Percentiles rank a stretch among this genome's conserved stretches.
Evolutionary conservation across 1,140 invertebrate species (phyloP).

Genomic region (Heliconius eleuchia): DNA sequence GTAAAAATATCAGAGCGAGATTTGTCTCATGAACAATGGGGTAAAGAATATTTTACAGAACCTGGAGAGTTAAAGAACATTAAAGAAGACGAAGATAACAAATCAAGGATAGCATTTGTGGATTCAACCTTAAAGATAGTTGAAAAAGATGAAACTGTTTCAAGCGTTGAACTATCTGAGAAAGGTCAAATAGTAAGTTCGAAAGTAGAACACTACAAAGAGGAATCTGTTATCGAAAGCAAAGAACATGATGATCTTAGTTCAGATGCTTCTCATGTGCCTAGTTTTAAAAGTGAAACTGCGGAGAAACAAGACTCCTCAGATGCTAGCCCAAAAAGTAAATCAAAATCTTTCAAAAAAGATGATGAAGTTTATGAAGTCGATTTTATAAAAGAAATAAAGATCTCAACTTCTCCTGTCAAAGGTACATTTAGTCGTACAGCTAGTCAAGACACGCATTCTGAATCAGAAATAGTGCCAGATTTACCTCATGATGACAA

Average conservation of each 20-base stretch:
- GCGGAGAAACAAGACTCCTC: conserved; percentile 69
- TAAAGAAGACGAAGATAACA: conserved; percentile 67
- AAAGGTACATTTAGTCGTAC: conserved; percentile 79
- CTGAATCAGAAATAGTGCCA: conserved; percentile 80
- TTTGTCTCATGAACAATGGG: conserved; percentile 80
- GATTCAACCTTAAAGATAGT: conserved; percentile 74
- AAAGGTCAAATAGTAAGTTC: conserved; percentile 77
- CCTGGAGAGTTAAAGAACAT: conserved; percentile 74
- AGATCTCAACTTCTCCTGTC: conserved; percentile 76
- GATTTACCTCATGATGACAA: conserved; percentile 76
- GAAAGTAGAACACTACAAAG: conserved; percentile 75
- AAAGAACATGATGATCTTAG: conserved; percentile 80
- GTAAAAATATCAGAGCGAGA: conserved; percentile 80
- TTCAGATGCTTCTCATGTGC: conserved; percentile 77
- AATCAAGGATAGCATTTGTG: conserved; percentile 67
- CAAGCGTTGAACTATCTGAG: conserved; percentile 74
- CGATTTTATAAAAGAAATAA: conserved; percentile 80
- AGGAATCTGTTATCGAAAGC: conserved; percentile 80
- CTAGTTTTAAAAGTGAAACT: conserved; percentile 79
- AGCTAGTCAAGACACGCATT: conserved; percentile 82
- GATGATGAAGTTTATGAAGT: conserved; percentile 80
- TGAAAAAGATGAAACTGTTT: conserved; percentile 77
- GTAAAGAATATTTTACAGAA: conserved; percentile 80
- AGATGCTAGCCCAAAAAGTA: conserved; percentile 74
- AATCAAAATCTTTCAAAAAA: conserved; percentile 76